Percentiles rank a stretch among this genome's conserved stretches.
phyloP scores from a whole-genome alignment of 2,113 vertebrate species.

The Xenopus tropicalis region DNA sequence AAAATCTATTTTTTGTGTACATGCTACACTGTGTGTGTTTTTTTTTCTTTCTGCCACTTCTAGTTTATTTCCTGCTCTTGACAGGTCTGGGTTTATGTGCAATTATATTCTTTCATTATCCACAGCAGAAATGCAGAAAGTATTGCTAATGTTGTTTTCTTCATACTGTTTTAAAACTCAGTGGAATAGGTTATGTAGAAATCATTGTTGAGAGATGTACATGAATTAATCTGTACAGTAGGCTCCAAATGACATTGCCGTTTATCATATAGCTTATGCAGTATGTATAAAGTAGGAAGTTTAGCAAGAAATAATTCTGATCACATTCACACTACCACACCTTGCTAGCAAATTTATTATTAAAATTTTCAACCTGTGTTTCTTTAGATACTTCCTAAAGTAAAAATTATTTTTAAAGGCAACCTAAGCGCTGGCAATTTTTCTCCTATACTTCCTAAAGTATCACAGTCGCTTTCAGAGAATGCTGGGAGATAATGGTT shows the following conservation, averaged over 20 bases:
- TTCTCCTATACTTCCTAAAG: too few species aligned
- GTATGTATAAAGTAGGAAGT: too few species aligned
- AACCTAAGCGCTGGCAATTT: too few species aligned
- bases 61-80: constrained; percentile 5
- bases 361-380: too few species aligned
- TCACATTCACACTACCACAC: too few species aligned
- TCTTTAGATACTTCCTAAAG: too few species aligned
- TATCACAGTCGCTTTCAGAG: too few species aligned
- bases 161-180: background rate
- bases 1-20: constrained; percentile 14
- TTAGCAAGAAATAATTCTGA: too few species aligned
- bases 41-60: constrained; percentile 14
- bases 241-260: background rate
- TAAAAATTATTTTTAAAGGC: too few species aligned
- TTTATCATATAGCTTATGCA: too few species aligned
- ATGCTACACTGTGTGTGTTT: background rate
- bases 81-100: constrained; percentile 5
- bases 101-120: constrained; percentile 36
- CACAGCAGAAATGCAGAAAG: constrained; percentile 1
- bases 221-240: background rate
- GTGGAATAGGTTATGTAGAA: background rate
- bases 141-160: background rate
- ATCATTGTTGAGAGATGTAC: background rate
- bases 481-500: too few species aligned
- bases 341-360: too few species aligned